Evolutionary conservation across 2,113 vertebrate species (phyloP).

Genomic region (Rhipidura dahli): DNA sequence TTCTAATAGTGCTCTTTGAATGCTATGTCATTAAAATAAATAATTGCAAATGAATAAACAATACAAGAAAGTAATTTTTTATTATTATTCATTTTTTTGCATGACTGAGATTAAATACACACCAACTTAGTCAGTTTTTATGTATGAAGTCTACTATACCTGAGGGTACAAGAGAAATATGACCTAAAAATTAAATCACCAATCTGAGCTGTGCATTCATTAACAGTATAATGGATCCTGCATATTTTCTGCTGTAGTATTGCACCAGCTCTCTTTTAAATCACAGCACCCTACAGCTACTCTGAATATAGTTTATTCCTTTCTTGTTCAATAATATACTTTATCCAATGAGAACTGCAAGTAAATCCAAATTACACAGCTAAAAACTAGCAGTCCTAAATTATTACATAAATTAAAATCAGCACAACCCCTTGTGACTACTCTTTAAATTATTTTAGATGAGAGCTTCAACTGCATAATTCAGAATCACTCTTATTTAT

Average conservation of each 20-base stretch:
- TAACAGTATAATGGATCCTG: conserved; percentile 29
- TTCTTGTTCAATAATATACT: conserved; percentile 21
- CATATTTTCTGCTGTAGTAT: conserved; percentile 6
- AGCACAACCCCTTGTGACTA: not conserved
- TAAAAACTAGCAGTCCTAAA: conserved; percentile 21
- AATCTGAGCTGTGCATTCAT: conserved; percentile 30
- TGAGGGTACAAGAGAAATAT: not conserved
- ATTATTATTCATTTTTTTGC: not conserved
- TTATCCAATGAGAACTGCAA: conserved; percentile 19
- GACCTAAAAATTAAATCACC: conserved; percentile 43
- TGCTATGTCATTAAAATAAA: not conserved
- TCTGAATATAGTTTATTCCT: conserved; percentile 38
- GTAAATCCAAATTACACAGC: conserved; percentile 45
- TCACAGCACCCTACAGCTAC: conserved; percentile 34
- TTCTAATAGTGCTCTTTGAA: not conserved
- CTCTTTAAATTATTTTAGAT: conserved; percentile 32
- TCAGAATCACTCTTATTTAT: conserved; percentile 2
- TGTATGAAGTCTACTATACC: not conserved
- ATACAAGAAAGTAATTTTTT: not conserved
- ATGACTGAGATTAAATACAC: not conserved
- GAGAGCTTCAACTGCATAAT: not conserved
- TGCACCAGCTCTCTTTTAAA: conserved; percentile 28
- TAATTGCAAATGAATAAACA: not conserved
- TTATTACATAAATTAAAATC: conserved; percentile 41
- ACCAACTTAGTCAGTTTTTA: not conserved